phyloP scores from a whole-genome alignment of 2,113 vertebrate genomes.

The Callipepla californica region DNA sequence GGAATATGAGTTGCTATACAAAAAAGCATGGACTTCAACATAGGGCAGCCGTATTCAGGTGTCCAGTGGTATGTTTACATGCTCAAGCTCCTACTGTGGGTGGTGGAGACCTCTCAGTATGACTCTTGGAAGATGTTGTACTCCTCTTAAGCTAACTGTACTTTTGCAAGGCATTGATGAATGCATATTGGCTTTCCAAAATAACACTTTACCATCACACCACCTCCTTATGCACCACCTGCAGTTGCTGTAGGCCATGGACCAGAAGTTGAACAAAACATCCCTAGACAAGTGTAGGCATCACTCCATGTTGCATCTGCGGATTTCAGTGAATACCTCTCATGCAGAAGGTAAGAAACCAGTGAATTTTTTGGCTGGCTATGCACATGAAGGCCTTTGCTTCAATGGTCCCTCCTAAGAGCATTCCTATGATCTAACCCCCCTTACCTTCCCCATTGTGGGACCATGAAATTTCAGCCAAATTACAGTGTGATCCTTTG shows the following conservation, averaged over 20 bases:
- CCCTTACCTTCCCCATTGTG: accelerated
- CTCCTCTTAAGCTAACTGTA: background rate
- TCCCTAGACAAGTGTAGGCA: background rate
- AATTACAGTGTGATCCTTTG: background rate
- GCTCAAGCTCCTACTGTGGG: background rate
- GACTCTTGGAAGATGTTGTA: background rate
- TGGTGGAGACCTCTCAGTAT: background rate
- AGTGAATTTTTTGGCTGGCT: background rate
- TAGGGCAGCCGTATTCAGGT: accelerated
- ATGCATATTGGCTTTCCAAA: background rate
- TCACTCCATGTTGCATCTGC: background rate
- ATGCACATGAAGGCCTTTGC: background rate
- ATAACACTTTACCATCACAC: background rate
- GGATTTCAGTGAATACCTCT: background rate
- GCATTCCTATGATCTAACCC: background rate
- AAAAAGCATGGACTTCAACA: background rate
- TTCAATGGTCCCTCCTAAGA: background rate
- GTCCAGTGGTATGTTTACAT: background rate
- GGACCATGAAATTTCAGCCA: background rate
- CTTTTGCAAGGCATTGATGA: background rate
- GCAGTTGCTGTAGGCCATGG: background rate
- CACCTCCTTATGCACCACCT: background rate
- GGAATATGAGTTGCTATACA: accelerated
- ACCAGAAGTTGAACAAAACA: background rate
- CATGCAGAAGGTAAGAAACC: background rate